Conservation (phyloP, 2,888 invertebrate species). For the Eubasilissa splendida region DNA sequence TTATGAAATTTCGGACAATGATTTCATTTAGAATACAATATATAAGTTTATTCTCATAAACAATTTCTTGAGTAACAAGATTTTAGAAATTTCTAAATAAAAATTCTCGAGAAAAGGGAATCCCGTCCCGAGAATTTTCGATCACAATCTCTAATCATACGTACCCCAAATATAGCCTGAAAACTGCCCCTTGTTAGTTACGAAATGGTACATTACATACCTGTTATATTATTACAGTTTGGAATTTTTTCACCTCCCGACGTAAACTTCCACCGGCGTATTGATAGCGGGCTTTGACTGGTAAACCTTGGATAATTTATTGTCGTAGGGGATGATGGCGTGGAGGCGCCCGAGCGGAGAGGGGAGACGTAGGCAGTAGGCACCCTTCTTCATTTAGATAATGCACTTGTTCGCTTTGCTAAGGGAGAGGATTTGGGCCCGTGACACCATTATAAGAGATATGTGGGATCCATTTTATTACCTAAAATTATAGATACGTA, state of each 20-base stretch:
- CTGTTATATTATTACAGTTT: too few species aligned
- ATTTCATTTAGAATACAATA: too few species aligned
- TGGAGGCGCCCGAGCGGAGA: neutral
- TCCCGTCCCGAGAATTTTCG: too few species aligned
- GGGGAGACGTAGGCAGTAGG: neutral
- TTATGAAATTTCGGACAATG: too few species aligned
- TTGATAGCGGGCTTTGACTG: conserved; percentile 30
- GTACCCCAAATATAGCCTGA: neutral
- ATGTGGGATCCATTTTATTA: neutral
- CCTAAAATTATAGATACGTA: too few species aligned
- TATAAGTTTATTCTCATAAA: too few species aligned
- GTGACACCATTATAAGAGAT: conserved; percentile 17
- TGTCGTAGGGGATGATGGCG: neutral
- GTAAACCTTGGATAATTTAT: conserved; percentile 51
- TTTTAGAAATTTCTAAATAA: too few species aligned
- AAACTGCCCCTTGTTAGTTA: neutral
- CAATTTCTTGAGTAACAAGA: too few species aligned
- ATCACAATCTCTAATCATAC: too few species aligned
- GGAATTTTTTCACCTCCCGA: neutral
- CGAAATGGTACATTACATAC: too few species aligned
- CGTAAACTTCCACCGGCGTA: conserved; percentile 6
- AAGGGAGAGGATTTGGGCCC: conserved; percentile 45
- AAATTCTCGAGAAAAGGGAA: too few species aligned
- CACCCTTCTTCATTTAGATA: conserved; percentile 51
- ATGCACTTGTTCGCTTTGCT: conserved; percentile 48